These are phyloP conservation scores for Oenanthe melanoleuca DNA, from an alignment of 2,113 vertebrate species.

Conservation along the genomic window DNA sequence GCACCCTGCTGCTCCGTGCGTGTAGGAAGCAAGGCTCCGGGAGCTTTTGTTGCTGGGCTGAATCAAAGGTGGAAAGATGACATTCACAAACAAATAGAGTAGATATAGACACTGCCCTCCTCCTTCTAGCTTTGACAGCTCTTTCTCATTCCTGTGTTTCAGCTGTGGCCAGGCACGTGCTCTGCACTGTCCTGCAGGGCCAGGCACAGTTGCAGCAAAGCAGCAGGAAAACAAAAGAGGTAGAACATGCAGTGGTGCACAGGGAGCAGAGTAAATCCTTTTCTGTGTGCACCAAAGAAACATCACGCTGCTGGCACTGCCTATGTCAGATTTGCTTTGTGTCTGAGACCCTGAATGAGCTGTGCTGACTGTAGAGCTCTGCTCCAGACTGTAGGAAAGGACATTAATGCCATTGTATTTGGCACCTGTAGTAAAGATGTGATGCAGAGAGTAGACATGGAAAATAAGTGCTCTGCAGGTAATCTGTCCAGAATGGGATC, in stretches of 20 bases:
- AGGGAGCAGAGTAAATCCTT: neutral
- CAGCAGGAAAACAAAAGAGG: neutral
- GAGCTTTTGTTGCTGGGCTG: neutral
- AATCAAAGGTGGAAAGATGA: neutral
- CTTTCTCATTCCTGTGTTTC: neutral
- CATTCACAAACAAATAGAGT: neutral
- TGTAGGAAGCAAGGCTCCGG: neutral
- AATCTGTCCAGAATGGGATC: neutral
- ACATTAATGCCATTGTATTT: neutral
- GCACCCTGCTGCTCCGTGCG: neutral
- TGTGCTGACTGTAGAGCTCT: neutral
- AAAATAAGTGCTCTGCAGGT: neutral
- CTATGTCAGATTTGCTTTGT: neutral
- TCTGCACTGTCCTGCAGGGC: neutral
- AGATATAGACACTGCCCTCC: neutral
- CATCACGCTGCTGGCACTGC: neutral
- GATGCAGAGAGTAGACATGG: neutral
- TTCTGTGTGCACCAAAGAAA: neutral
- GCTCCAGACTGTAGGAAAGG: neutral
- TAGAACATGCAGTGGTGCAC: neutral
- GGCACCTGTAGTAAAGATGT: neutral
- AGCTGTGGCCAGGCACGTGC: fast-evolving
- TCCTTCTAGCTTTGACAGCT: neutral
- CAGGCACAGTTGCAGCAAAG: neutral
- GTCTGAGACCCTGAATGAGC: neutral